These are phyloP conservation scores for Bombycilla garrulus DNA, from an alignment of 2,113 vertebrate genomes.

Conservation along the genomic window DNA sequence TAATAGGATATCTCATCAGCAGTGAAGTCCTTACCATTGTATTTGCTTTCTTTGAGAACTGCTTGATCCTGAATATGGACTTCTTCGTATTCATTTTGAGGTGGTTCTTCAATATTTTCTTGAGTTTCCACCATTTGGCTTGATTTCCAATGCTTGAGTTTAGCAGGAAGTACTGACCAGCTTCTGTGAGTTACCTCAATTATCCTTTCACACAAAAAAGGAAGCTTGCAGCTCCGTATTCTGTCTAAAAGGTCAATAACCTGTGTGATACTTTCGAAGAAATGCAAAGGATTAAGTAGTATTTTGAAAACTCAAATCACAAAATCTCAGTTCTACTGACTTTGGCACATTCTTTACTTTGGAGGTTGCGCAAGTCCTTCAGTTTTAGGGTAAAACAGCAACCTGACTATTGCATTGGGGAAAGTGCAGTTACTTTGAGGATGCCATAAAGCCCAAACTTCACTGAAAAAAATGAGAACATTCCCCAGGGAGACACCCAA, in stretches of 20 bases:
- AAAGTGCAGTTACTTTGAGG: background rate
- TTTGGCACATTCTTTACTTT: background rate
- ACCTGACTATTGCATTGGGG: background rate
- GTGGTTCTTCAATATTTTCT: conserved; percentile 14
- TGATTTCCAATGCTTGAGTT: conserved; percentile 75
- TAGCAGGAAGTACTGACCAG: conserved; percentile 83
- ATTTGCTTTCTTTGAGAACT: conserved; percentile 10
- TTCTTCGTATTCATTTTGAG: conserved; percentile 17
- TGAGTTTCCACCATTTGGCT: conserved; percentile 59
- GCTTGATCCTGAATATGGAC: conserved; percentile 22
- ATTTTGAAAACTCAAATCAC: background rate
- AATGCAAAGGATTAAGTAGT: conserved; percentile 24
- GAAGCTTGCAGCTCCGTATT: conserved; percentile 73
- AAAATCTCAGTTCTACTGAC: background rate
- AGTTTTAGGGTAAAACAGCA: background rate
- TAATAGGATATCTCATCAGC: background rate
- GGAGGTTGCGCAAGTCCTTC: background rate
- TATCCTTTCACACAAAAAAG: conserved; percentile 84
- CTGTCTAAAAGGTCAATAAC: conserved; percentile 86
- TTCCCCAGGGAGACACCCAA: background rate
- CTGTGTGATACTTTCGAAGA: conserved; percentile 86
- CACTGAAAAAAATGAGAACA: background rate
- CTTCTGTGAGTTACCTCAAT: conserved; percentile 81
- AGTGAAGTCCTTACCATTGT: conserved; percentile 58
- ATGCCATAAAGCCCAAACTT: background rate